A percentile compares a stretch with the other conserved stretches of the same genome.
Conservation (phyloP, 2,888 invertebrate genomes). For the Plagodis pulveraria region DNA sequence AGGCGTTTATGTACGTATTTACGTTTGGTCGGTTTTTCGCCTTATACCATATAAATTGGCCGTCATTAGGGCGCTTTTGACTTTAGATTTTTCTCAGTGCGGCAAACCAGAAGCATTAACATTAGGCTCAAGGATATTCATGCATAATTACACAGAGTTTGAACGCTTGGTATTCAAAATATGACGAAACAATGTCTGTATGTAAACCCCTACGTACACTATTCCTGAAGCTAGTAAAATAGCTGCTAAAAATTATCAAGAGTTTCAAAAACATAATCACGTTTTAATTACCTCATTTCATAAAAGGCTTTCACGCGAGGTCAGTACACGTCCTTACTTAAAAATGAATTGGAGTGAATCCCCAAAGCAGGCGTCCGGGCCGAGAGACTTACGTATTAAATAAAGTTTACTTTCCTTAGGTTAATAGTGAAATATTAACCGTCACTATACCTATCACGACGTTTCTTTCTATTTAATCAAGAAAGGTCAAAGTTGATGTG, state of each 20-base stretch:
- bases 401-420: constrained; percentile 20
- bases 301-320: neutral
- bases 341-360: constrained; percentile 5
- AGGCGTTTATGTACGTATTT: too few species aligned
- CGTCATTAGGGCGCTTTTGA: too few species aligned
- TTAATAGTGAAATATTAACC: constrained; percentile 19
- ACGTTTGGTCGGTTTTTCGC: too few species aligned
- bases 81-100: too few species aligned
- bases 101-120: neutral
- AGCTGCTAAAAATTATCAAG: neutral
- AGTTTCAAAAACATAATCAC: neutral
- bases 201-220: neutral
- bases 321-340: constrained; percentile 2
- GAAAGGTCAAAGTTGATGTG: constrained; percentile 10
- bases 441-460: constrained; percentile 23
- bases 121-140: too few species aligned
- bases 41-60: too few species aligned
- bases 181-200: neutral
- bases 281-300: neutral
- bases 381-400: constrained; percentile 12
- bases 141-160: too few species aligned
- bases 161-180: too few species aligned
- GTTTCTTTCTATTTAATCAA: constrained; percentile 28
- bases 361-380: constrained; percentile 2
- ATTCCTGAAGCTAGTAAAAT: neutral